phyloP scores from a whole-genome alignment of 2,888 invertebrate species.

The Willowsia nigromaculata region DNA sequence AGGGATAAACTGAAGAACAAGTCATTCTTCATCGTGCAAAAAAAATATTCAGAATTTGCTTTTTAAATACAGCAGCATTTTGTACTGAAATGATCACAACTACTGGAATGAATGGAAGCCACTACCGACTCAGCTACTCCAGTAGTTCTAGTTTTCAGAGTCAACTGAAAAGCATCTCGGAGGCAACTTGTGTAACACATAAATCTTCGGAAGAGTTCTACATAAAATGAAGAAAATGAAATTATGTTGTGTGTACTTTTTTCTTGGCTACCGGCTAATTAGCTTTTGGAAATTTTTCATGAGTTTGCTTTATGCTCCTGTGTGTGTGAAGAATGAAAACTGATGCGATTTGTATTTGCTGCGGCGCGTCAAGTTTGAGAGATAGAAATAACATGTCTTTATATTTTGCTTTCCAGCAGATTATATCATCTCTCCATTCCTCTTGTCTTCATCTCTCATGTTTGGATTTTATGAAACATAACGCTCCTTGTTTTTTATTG shows the following conservation, averaged over 20 bases:
- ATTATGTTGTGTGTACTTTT: not conserved
- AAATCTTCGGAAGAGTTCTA: conserved; percentile 59
- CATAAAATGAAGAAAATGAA: not conserved
- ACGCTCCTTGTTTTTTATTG: conserved; percentile 20
- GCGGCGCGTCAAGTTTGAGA: not conserved
- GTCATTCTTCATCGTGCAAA: not conserved
- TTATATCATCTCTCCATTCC: not conserved
- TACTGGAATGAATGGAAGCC: conserved; percentile 8
- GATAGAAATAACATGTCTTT: not conserved
- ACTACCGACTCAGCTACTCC: not conserved
- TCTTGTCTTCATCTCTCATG: not conserved
- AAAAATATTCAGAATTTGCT: not conserved
- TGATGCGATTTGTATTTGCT: conserved; percentile 18
- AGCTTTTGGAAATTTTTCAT: conserved; percentile 58
- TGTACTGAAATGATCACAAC: not conserved
- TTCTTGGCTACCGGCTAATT: conserved; percentile 71
- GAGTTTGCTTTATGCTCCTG: not conserved
- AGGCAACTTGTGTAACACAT: conserved; percentile 57
- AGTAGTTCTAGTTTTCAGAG: not conserved
- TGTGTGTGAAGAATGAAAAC: too few species aligned
- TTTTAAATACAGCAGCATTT: not conserved
- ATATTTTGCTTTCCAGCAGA: not conserved
- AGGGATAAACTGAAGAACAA: not conserved
- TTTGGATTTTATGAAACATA: conserved; percentile 47
- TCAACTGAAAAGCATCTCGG: not conserved